These are phyloP conservation scores for Oryctes rhinoceros DNA, from an alignment of 1,140 invertebrate genomes.

Conservation along the genomic window DNA sequence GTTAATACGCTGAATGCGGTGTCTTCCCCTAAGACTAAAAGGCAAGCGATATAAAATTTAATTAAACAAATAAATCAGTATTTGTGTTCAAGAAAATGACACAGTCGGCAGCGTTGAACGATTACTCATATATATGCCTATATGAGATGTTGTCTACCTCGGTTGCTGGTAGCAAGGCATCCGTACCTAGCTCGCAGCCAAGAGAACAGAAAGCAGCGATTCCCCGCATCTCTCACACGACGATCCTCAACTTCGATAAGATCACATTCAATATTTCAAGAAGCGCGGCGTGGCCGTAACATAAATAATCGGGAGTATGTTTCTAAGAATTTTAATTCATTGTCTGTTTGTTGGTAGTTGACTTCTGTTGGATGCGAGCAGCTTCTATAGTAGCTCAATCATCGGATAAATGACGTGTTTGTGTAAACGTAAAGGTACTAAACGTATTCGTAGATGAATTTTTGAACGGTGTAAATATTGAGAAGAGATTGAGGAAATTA, in stretches of 20 bases:
- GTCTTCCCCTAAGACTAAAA: background rate
- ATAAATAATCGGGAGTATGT: conserved; percentile 51
- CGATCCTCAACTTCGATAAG: conserved; percentile 45
- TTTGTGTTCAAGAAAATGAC: conserved; percentile 38
- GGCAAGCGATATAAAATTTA: conserved; percentile 37
- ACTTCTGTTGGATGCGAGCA: conserved; percentile 42
- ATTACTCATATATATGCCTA: conserved; percentile 31
- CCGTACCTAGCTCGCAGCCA: background rate
- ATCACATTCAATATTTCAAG: conserved; percentile 51
- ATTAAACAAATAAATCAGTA: conserved; percentile 43
- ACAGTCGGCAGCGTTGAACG: conserved; percentile 14
- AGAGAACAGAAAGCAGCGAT: too few relatives aligned
- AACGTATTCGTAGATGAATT: too few relatives aligned
- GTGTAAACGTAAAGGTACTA: background rate
- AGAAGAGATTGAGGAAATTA: too few relatives aligned
- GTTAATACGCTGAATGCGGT: background rate
- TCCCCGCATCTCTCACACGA: conserved; percentile 40
- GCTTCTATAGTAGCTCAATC: conserved; percentile 29
- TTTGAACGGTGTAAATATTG: too few relatives aligned
- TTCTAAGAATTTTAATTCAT: conserved; percentile 53
- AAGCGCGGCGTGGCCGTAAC: conserved; percentile 44
- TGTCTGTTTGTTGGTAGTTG: conserved; percentile 48
- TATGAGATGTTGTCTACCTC: background rate
- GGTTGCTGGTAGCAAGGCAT: conserved; percentile 15
- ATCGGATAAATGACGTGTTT: conserved; percentile 9